Conservation (phyloP, 2,113 vertebrate genomes). For the Ceuthmochares aereus region DNA sequence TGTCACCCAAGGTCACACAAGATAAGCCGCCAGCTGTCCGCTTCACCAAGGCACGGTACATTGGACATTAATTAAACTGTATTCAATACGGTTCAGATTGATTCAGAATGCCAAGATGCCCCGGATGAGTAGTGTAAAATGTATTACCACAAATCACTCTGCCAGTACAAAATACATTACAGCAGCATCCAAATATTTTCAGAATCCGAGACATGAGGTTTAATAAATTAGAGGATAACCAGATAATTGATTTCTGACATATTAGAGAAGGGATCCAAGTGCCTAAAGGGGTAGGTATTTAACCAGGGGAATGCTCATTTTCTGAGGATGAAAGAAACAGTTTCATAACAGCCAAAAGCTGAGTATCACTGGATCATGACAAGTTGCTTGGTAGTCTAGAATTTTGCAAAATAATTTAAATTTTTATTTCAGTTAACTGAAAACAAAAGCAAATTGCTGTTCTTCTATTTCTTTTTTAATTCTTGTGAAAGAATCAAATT, state of each 20-base stretch:
- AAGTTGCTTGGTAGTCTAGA: background rate
- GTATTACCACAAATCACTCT: background rate
- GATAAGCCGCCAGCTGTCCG: conserved; percentile 19
- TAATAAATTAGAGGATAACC: conserved; percentile 43
- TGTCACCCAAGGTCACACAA: conserved; percentile 30
- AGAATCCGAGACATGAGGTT: background rate
- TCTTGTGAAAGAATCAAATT: background rate
- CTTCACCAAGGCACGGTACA: conserved; percentile 21
- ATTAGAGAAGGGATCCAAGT: background rate
- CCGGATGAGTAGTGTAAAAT: background rate
- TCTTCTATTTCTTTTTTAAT: background rate
- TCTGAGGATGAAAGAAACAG: background rate
- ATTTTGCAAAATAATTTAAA: background rate
- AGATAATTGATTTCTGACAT: conserved; percentile 17
- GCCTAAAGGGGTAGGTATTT: background rate
- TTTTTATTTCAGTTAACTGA: background rate
- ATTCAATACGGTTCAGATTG: background rate
- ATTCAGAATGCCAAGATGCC: conserved; percentile 40
- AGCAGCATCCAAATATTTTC: conserved; percentile 27
- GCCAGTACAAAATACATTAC: background rate
- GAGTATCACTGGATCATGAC: background rate
- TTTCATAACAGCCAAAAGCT: background rate
- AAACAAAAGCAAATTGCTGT: background rate
- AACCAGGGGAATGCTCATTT: background rate
- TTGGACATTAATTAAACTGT: conserved; percentile 30